These are phyloP conservation scores for Rhipidura dahli DNA, from an alignment of 2,113 vertebrate genomes.

Conservation along the genomic window DNA sequence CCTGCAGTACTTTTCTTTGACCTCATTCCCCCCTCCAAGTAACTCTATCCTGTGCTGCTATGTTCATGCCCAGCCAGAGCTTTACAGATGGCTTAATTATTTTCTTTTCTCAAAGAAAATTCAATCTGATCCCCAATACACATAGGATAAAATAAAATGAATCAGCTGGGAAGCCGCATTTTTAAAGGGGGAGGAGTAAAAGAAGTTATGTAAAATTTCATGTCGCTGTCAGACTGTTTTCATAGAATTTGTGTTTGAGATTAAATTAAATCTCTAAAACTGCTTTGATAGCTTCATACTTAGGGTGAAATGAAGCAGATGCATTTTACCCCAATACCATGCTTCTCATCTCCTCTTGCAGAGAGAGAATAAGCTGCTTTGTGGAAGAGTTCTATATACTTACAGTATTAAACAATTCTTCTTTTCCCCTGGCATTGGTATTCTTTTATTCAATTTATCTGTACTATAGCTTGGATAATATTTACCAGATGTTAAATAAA, in stretches of 20 bases:
- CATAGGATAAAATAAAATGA: slow-evolving; percentile 69
- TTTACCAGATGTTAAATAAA: slow-evolving; percentile 77
- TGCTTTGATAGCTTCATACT: slow-evolving; percentile 70
- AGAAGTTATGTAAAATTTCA: slow-evolving; percentile 69
- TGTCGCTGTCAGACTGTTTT: slow-evolving; percentile 63
- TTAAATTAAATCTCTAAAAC: slow-evolving; percentile 55
- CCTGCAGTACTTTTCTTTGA: slow-evolving; percentile 51
- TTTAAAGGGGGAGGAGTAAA: slow-evolving; percentile 42
- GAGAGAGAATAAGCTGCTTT: slow-evolving; percentile 63
- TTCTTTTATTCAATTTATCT: slow-evolving; percentile 74
- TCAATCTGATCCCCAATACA: slow-evolving; percentile 41
- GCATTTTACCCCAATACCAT: slow-evolving; percentile 60
- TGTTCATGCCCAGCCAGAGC: slow-evolving; percentile 38
- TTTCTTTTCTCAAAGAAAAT: slow-evolving; percentile 64
- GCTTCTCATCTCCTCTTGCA: slow-evolving; percentile 51
- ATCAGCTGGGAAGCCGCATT: slow-evolving; percentile 61
- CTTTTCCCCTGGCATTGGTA: slow-evolving; percentile 63
- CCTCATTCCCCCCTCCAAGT: slow-evolving; percentile 43
- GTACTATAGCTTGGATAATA: slow-evolving; percentile 65
- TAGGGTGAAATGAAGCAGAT: slow-evolving; percentile 71
- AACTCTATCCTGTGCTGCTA: slow-evolving; percentile 61
- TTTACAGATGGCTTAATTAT: slow-evolving; percentile 73
- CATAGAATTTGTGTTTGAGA: slow-evolving; percentile 65
- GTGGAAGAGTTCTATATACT: slow-evolving; percentile 66
- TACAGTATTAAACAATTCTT: slow-evolving; percentile 66